phyloP scores from a whole-genome alignment of 2,113 vertebrate species.

The Sinocyclocheilus grahami region DNA sequence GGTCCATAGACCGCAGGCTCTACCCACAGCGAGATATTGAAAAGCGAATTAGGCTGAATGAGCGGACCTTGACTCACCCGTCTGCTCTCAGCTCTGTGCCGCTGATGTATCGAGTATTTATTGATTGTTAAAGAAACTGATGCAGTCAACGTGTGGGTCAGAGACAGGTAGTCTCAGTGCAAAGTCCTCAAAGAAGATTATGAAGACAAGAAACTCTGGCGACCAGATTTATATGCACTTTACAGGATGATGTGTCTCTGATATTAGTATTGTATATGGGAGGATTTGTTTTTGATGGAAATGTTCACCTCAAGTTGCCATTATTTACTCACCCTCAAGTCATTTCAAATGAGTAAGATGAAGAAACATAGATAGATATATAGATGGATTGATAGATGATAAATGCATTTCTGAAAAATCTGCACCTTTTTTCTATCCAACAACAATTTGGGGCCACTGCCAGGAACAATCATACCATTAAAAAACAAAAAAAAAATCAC shows the following conservation, averaged over 20 bases:
- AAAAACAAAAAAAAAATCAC: neutral
- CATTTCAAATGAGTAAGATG: no score
- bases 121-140: conserved; percentile 39
- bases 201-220: neutral
- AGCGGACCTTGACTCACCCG: conserved; percentile 21
- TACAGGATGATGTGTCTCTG: neutral
- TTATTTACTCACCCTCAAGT: no score
- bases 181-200: neutral
- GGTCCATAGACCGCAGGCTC: neutral
- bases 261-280: neutral
- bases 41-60: conserved; percentile 40
- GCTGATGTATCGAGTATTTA: conserved; percentile 29
- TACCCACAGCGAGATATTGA: conserved; percentile 19
- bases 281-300: neutral
- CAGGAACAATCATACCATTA: neutral
- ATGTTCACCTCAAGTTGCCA: no score
- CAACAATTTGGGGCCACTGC: neutral
- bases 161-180: no score
- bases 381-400: no score
- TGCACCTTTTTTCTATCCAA: neutral
- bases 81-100: neutral
- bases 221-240: neutral
- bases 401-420: no score
- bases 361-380: no score
- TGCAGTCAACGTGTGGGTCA: neutral